Conservation (phyloP, 2,113 vertebrate species). For the Capreolus pygargus region DNA sequence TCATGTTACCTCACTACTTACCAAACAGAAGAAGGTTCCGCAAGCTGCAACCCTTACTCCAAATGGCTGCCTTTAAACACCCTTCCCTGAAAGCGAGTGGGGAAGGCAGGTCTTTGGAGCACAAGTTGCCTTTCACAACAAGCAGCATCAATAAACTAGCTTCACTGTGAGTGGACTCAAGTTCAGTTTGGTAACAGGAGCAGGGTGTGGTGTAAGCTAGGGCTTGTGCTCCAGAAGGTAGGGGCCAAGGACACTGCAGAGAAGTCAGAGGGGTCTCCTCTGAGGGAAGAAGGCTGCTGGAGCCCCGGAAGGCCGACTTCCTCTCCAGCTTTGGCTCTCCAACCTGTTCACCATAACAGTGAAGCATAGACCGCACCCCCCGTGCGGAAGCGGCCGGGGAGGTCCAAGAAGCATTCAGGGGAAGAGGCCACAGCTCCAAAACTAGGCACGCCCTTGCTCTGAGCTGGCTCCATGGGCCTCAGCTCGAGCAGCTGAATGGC, state of each 20-base stretch:
- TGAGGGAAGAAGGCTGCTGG: not conserved
- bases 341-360: not conserved
- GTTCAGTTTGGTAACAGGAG: not conserved
- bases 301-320: not conserved
- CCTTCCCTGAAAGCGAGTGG: not conserved
- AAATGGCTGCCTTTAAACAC: not conserved
- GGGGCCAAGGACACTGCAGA: not conserved
- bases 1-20: not conserved
- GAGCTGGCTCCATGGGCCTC: not conserved
- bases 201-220: too few species aligned
- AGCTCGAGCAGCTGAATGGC: not conserved
- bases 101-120: not conserved
- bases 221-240: not conserved
- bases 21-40: not conserved
- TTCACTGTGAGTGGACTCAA: not conserved
- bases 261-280: too few species aligned
- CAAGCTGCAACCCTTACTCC: not conserved
- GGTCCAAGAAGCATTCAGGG: not conserved
- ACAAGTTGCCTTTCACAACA: not conserved
- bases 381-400: fast-evolving
- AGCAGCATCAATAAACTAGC: not conserved
- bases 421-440: not conserved
- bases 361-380: not conserved
- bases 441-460: not conserved
- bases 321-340: not conserved